These are phyloP conservation scores for Tetragonisca angustula DNA, from an alignment of 2,888 invertebrate species.

Conservation along the genomic window DNA sequence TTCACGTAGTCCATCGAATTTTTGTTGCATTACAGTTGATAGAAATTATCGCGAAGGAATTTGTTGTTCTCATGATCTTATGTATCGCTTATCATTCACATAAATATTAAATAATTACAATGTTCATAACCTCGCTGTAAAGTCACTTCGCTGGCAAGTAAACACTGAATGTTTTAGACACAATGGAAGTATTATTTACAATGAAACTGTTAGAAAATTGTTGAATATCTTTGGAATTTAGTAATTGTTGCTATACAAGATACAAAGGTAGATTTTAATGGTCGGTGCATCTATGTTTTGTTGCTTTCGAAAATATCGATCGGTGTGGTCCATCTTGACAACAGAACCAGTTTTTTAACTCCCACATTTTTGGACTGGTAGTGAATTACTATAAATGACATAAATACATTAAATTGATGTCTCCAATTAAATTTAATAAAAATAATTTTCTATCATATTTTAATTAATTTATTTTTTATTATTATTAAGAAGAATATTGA, in stretches of 20 bases:
- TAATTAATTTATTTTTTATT: neutral
- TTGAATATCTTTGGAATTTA: neutral
- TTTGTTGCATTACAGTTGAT: slow-evolving; percentile 16
- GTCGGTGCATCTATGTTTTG: neutral
- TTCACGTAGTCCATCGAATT: slow-evolving; percentile 40
- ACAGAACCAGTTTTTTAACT: slow-evolving; percentile 49
- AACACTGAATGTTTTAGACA: neutral
- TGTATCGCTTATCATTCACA: slow-evolving; percentile 12
- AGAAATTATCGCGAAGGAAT: neutral
- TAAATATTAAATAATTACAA: slow-evolving; percentile 2
- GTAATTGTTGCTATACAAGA: neutral
- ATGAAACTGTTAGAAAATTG: neutral
- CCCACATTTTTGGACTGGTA: slow-evolving; percentile 14
- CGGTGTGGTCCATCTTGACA: slow-evolving; percentile 46
- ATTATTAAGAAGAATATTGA: neutral
- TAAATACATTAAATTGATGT: neutral
- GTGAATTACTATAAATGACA: neutral
- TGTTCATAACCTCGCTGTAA: slow-evolving; percentile 44
- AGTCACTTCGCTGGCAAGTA: slow-evolving; percentile 8
- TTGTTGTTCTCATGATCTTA: slow-evolving; percentile 26
- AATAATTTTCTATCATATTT: neutral
- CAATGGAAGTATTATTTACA: slow-evolving; percentile 1
- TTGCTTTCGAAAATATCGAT: slow-evolving; percentile 51
- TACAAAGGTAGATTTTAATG: slow-evolving; percentile 5
- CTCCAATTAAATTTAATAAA: neutral